Evolutionary conservation across 2,888 invertebrate species (phyloP), one percentile per base, ranked within the genome.

Genomic region (Himalopsyche anomala): DNA sequence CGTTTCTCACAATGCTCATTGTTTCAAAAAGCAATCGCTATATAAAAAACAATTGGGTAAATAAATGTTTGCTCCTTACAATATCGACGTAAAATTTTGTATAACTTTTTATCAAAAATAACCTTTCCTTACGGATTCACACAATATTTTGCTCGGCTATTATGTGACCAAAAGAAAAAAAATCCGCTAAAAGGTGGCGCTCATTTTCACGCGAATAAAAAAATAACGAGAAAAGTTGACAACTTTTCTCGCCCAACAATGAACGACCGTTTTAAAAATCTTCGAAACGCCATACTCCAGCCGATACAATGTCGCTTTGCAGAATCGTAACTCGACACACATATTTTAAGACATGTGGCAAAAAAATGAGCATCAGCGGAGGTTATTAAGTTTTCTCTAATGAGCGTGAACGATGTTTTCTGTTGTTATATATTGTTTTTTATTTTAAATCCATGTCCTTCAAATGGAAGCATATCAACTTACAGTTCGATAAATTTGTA

Each of bases 61-160:
- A 45, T 6, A 45, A 45, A 45, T 9, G 1, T 8, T 45, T 4
- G 1, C 45, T 9, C 4, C 8, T 45, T 9, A 51, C 51, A 12
- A 51, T 51, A 12, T 5, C 15, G 51, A 2, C 51, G 51, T 15
- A 51, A 51, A 51, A 51, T 12, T 51, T 51, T 51, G 51, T 19
- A 19, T 56, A 56, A n/a, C n/a, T 56, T n/a, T 56, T 56, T 19
- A n/a, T 62, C 56, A 28, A 28, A 62, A 62, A 62, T 62, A 62
- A 6, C 56, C 19, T 62, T 56, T 9, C 8, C 2, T 56, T 56
- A 19, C 19, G 19, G 12, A 62, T 62, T 62, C 28, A 62, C 9
- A 62, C 19, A 62, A 19, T 51, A 51, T 62, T 19, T 62, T 62
- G 11, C 56, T 62, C 12, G 56, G 9, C 19, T 62, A 62, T 62